Base-by-base conservation (phyloP, 1,140 invertebrate species). In the Asbolus verrucosus region DNA sequence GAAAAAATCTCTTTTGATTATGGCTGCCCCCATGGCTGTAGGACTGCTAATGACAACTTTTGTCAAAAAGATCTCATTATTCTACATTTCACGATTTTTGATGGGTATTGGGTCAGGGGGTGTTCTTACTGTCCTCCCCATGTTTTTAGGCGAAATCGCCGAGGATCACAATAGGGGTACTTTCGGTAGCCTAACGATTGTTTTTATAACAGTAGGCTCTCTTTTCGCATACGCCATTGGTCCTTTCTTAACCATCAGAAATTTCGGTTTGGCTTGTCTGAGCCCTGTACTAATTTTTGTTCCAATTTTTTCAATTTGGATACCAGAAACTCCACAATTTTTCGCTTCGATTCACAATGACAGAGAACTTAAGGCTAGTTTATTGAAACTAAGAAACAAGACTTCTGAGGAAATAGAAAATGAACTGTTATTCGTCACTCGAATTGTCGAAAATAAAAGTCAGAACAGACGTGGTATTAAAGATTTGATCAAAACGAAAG, bases 251-350 rank as follows among this genome's bases (percentile, higher is more conserved):
- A 39, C 18, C 2, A 14, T 69, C 81, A 72, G 76, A 18, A 79
- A 75, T 18, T 79, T 87, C 13, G 84, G 84, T 71, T 65, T 79
- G 0, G 33, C 11, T 5, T 80, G 77, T 5, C 21, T 78, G 1
- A 63, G 86, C n/a, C 85, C 86, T 0, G 33, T 85, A 81, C 85
- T 0, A 1, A 0, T 83, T 0, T 85, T 88, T 76, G 65, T 88
- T 11, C 36, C 83, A 0, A 74, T 82, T 0, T 86, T 88, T 77
- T 54, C 84, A 4, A 11, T 62, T 6, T 65, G 61, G 27, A 61
- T 70, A 16, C 93, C 93, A 0, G 94, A 96, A 77, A 90, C 91
- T 6, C 94, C 94, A 0, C 88, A 87, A 38, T 92, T 86, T 65
- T 82, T 89, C 19, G 78, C 92, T 0, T 80, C 81, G 1, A 87